Percentiles rank a stretch among this genome's conserved stretches.
Evolutionary conservation across 2,113 vertebrate genomes (phyloP).

Genomic region (Montifringilla adamsi): DNA sequence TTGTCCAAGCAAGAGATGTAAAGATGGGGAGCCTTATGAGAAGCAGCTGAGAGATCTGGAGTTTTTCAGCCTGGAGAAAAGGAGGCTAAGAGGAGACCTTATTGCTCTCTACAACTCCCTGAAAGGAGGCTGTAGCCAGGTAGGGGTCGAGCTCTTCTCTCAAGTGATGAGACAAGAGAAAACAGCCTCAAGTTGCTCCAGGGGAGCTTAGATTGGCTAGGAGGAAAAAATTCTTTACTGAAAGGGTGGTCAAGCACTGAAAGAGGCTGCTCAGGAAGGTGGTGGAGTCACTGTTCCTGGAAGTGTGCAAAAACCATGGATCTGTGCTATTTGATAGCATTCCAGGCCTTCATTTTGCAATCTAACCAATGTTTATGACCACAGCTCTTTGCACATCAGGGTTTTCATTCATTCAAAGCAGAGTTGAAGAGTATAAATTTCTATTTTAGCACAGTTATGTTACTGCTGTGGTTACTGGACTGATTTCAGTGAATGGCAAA

Average conservation of each 20-base stretch:
- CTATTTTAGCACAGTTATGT: not conserved
- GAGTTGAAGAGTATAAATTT: not conserved
- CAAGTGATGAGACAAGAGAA: not conserved
- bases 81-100: not conserved
- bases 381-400: not conserved
- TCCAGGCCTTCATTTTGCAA: not conserved
- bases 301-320: not conserved
- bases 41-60: not conserved
- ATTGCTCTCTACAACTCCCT: not conserved
- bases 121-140: not conserved
- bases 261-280: not conserved
- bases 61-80: not conserved
- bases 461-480: not conserved
- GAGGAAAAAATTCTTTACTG: not conserved
- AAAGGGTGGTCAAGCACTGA: not conserved
- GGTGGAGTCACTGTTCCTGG: not conserved
- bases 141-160: accelerated
- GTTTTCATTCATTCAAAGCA: not conserved
- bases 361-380: not conserved
- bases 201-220: not conserved
- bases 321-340: not conserved
- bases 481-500: not conserved
- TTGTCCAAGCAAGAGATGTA: not conserved
- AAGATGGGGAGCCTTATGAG: not conserved
- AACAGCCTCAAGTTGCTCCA: not conserved